A percentile compares a stretch with the other conserved stretches of the same genome.
Evolutionary conservation across 2,113 vertebrate species (phyloP).

Genomic region (Sinocyclocheilus anophthalmus): DNA sequence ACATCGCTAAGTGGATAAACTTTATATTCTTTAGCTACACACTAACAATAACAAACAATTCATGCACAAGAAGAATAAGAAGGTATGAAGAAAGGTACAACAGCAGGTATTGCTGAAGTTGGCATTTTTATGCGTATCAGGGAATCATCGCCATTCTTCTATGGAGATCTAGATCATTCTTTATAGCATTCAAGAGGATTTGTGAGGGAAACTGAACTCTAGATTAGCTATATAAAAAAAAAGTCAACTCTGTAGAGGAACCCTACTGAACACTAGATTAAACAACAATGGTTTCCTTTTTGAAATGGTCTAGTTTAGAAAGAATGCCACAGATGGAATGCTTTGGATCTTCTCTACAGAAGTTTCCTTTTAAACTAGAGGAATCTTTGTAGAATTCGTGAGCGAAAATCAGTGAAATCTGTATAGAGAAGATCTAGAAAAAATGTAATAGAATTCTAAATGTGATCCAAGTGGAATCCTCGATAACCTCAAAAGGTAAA

Average conservation of each 20-base stretch:
- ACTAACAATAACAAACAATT: constrained; percentile 23
- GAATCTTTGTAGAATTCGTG: neutral
- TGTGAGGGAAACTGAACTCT: neutral
- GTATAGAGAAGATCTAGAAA: neutral
- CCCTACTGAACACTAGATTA: neutral
- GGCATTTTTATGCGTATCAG: neutral
- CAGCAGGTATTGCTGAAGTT: constrained; percentile 11
- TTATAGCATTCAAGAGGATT: neutral
- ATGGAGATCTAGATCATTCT: neutral
- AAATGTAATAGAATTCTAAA: neutral
- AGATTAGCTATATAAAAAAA: neutral
- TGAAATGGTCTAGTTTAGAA: neutral
- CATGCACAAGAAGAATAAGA: constrained; percentile 25
- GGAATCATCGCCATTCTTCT: neutral
- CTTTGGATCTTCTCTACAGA: neutral
- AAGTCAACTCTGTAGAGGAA: neutral
- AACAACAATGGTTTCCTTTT: neutral
- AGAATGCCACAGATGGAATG: neutral
- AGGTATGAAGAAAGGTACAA: constrained; percentile 17
- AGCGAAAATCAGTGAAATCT: neutral
- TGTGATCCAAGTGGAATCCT: too few relatives aligned
- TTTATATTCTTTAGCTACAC: constrained; percentile 8
- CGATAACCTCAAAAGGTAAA: neutral
- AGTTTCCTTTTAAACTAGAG: neutral
- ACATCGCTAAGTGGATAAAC: constrained; percentile 23